Evolutionary conservation across 1,140 invertebrate species (phyloP).

Genomic region (Euura lappo): DNA sequence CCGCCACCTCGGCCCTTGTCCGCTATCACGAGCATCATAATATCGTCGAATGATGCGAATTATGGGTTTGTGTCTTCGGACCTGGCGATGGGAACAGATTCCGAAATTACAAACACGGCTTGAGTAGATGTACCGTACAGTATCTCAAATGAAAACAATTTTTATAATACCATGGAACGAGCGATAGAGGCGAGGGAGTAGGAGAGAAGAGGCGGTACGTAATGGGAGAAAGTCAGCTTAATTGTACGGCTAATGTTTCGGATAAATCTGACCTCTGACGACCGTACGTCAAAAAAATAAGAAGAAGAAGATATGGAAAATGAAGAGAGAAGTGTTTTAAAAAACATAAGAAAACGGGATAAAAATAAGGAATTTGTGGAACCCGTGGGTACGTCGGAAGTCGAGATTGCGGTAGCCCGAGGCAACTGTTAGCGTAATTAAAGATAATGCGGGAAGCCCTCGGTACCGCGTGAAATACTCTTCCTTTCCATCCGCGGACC

Average conservation of each 20-base stretch:
- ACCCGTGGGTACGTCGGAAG: neutral
- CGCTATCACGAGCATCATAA: too few species aligned
- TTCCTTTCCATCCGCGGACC: neutral
- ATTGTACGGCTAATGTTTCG: conserved; percentile 1
- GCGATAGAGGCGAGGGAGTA: neutral
- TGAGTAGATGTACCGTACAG: neutral
- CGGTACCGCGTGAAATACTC: neutral
- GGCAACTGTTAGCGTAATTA: neutral
- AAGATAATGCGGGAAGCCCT: neutral
- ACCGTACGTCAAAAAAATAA: neutral
- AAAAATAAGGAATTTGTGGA: neutral
- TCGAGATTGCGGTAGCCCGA: neutral
- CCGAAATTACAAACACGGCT: neutral
- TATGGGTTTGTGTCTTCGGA: neutral
- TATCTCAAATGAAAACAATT: neutral
- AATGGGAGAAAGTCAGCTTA: conserved; percentile 14
- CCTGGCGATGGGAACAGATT: neutral
- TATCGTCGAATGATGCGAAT: too few species aligned
- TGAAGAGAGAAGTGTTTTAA: neutral
- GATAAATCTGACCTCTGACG: conserved; percentile 10
- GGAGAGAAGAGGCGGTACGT: neutral
- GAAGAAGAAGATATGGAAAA: neutral
- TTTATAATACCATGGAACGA: neutral
- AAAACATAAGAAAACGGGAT: neutral
- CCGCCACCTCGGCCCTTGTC: neutral